Conservation (phyloP, 1,140 invertebrate species). For the Himalopsyche phryganea region DNA sequence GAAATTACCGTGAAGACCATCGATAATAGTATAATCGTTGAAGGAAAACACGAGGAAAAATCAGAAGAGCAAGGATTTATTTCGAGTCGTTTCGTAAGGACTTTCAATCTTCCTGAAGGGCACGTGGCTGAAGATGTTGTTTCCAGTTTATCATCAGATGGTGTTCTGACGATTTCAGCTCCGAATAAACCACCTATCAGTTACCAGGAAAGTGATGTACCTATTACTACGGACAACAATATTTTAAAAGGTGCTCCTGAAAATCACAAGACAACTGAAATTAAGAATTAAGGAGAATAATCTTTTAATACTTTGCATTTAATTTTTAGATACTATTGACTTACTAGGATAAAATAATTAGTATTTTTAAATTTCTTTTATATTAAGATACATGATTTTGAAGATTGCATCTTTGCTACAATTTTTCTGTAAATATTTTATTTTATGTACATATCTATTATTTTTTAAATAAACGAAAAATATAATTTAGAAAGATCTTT, state of each 20-base stretch:
- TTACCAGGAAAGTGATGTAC: slow-evolving; percentile 36
- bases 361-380: too few species aligned
- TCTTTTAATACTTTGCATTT: too few species aligned
- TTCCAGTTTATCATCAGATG: slow-evolving; percentile 71
- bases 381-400: too few species aligned
- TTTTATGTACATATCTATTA: too few species aligned
- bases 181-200: slow-evolving; percentile 58
- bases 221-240: slow-evolving; percentile 1
- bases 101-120: slow-evolving; percentile 57
- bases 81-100: slow-evolving; percentile 52
- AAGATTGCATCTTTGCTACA: too few species aligned
- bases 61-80: slow-evolving; percentile 46
- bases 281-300: too few species aligned
- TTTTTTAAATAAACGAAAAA: too few species aligned
- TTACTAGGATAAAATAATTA: too few species aligned
- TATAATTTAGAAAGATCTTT: too few species aligned
- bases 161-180: slow-evolving; percentile 67
- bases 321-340: too few species aligned
- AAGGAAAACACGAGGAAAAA: slow-evolving; percentile 56
- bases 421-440: too few species aligned
- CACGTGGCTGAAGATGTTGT: slow-evolving; percentile 67
- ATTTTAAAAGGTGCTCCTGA: neutral
- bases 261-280: neutral
- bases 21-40: slow-evolving; percentile 54
- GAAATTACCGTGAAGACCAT: slow-evolving; percentile 63